Evolutionary conservation across 2,888 invertebrate species (phyloP).

Genomic region (Drosophila tripunctata): DNA sequence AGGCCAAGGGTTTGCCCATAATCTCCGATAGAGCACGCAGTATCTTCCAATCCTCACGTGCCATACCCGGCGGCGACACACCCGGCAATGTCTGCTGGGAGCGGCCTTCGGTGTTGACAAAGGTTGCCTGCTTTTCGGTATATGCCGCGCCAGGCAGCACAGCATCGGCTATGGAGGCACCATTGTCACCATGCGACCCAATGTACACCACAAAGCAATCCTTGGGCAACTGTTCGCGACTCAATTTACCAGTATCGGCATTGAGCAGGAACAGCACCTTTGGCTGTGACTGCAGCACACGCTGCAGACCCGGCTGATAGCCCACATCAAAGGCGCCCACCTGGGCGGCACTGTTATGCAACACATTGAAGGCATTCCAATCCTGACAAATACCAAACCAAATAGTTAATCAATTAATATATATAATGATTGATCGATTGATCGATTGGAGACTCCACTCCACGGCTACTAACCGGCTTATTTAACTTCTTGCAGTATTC

Average conservation of each 20-base stretch:
- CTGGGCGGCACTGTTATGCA: slow-evolving; percentile 96
- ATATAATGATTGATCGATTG: too few relatives aligned
- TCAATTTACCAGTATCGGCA: slow-evolving; percentile 94
- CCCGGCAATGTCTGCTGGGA: slow-evolving; percentile 95
- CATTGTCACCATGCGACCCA: slow-evolving; percentile 98
- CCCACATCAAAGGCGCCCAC: slow-evolving; percentile 98
- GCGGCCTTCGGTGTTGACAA: slow-evolving; percentile 98
- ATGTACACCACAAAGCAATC: slow-evolving; percentile 95
- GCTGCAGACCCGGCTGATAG: slow-evolving; percentile 90
- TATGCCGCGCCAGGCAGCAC: slow-evolving; percentile 98
- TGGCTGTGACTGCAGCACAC: slow-evolving; percentile 88
- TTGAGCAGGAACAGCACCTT: slow-evolving; percentile 95
- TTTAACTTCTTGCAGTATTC: slow-evolving; percentile 88
- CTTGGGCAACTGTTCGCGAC: slow-evolving; percentile 90
- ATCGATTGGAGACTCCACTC: slow-evolving; percentile 43
- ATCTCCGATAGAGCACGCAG: slow-evolving; percentile 98
- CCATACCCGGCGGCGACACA: slow-evolving; percentile 95
- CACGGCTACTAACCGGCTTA: slow-evolving; percentile 85
- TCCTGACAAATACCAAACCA: slow-evolving; percentile 64
- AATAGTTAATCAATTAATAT: background rate
- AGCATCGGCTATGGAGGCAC: slow-evolving; percentile 96
- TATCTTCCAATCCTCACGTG: slow-evolving; percentile 99
- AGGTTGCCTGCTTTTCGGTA: slow-evolving; percentile 99
- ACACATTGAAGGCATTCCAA: slow-evolving; percentile 95
- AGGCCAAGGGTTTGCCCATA: slow-evolving; percentile 90